These are phyloP conservation scores for Cactoblastis cactorum DNA, from an alignment of 2,888 invertebrate species.

Conservation along the genomic window DNA sequence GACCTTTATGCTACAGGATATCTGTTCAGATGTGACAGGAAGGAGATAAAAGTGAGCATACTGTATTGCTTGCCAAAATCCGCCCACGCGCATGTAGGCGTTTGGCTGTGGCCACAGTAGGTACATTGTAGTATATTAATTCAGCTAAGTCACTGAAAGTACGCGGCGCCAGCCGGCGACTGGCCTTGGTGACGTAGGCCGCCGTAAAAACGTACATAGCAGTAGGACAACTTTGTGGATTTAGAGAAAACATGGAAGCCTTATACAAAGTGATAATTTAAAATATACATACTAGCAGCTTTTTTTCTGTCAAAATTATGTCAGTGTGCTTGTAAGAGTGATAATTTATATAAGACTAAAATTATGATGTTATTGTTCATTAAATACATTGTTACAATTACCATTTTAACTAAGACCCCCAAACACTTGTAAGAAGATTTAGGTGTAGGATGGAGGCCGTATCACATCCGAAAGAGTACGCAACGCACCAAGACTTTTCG, in stretches of 20 bases:
- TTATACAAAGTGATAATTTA: too few species aligned
- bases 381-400: too few species aligned
- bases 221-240: slow-evolving; percentile 1
- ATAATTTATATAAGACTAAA: too few species aligned
- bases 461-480: too few species aligned
- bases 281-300: too few species aligned
- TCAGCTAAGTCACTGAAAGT: slow-evolving; percentile 39
- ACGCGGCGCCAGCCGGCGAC: slow-evolving; percentile 22
- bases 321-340: too few species aligned
- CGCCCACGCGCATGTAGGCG: slow-evolving; percentile 52
- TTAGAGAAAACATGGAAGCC: neutral
- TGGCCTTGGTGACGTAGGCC: slow-evolving; percentile 18
- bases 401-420: too few species aligned
- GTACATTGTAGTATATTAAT: slow-evolving; percentile 42
- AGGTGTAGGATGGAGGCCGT: too few species aligned
- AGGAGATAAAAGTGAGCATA: slow-evolving; percentile 25
- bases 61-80: slow-evolving; percentile 27
- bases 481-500: too few species aligned
- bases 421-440: too few species aligned
- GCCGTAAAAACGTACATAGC: neutral
- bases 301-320: too few species aligned
- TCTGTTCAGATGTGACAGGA: slow-evolving; percentile 3
- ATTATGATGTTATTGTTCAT: too few species aligned
- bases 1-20: slow-evolving; percentile 9
- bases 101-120: slow-evolving; percentile 4